Percentiles rank a stretch among this genome's conserved stretches.
These are phyloP conservation scores for Anableps anableps DNA, from an alignment of 2,797 vertebrate species.

Conservation along the genomic window DNA sequence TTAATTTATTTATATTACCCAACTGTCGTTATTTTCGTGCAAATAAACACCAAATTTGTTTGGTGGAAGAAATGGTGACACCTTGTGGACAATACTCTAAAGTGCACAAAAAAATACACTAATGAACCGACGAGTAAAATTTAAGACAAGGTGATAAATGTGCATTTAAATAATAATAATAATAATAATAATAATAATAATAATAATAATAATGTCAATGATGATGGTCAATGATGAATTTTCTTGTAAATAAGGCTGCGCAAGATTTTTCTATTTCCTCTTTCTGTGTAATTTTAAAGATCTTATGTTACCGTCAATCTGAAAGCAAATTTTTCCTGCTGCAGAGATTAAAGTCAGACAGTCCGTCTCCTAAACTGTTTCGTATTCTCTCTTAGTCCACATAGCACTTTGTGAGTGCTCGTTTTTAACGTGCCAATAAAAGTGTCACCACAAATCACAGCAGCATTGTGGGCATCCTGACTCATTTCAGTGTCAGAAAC, in stretches of 20 bases:
- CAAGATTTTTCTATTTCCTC: too few species aligned
- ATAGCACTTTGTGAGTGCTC: too few species aligned
- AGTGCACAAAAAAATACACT: conserved; percentile 2
- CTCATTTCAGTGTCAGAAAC: neutral
- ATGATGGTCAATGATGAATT: neutral
- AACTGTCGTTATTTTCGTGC: neutral
- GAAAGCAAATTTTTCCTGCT: neutral
- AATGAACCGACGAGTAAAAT: neutral
- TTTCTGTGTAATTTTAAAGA: too few species aligned
- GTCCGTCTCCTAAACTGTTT: too few species aligned
- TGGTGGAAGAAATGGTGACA: conserved; percentile 9
- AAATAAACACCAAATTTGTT: neutral
- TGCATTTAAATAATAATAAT: neutral
- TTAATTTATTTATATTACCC: neutral
- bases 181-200: neutral
- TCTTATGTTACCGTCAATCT: too few species aligned
- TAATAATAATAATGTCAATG: neutral
- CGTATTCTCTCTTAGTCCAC: too few species aligned
- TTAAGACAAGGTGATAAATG: neutral
- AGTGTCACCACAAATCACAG: too few species aligned
- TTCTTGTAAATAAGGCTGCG: too few species aligned
- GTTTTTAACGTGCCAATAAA: too few species aligned
- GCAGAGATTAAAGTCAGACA: neutral
- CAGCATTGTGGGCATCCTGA: too few species aligned
- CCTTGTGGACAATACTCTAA: conserved; percentile 28